Percentiles rank a stretch among this genome's conserved stretches.
phyloP scores from a whole-genome alignment of 1,140 invertebrate genomes.

The Penaeus chinensis region DNA sequence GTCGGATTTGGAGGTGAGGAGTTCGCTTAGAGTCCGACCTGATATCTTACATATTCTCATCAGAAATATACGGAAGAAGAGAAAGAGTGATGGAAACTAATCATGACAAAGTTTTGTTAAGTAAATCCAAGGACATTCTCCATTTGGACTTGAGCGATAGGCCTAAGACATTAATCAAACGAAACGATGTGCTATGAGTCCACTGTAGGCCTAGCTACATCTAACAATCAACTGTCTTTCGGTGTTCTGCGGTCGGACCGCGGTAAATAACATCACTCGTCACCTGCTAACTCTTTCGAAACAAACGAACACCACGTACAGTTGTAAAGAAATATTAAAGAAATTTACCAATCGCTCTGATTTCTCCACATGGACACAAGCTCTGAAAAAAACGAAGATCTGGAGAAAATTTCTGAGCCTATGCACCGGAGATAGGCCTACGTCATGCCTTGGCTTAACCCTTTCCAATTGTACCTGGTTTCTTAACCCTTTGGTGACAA shows the following conservation, averaged over 20 bases:
- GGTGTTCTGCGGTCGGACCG: background rate
- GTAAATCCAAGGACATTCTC: constrained; percentile 40
- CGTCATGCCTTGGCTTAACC: constrained; percentile 53
- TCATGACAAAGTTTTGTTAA: constrained; percentile 31
- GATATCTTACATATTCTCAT: too few species aligned
- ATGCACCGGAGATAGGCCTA: constrained; percentile 56
- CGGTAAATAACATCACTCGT: background rate
- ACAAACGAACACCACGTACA: too few species aligned
- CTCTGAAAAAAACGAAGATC: constrained; percentile 33
- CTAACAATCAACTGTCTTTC: background rate
- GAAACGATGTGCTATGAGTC: constrained; percentile 49
- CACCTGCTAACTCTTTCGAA: background rate
- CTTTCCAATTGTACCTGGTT: constrained; percentile 51
- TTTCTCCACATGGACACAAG: constrained; percentile 13
- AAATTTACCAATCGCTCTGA: too few species aligned
- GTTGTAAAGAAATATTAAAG: too few species aligned
- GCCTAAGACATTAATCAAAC: constrained; percentile 57
- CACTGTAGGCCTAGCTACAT: constrained; percentile 28
- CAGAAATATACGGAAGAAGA: background rate
- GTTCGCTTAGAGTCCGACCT: too few species aligned
- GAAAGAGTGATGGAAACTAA: constrained; percentile 20
- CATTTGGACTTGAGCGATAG: constrained; percentile 51
- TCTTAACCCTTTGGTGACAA: constrained; percentile 53
- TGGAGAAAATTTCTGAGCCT: constrained; percentile 48
- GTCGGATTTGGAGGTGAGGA: too few species aligned